phyloP scores from a whole-genome alignment of 1,140 invertebrate species.

The Chrysopa pallens region DNA sequence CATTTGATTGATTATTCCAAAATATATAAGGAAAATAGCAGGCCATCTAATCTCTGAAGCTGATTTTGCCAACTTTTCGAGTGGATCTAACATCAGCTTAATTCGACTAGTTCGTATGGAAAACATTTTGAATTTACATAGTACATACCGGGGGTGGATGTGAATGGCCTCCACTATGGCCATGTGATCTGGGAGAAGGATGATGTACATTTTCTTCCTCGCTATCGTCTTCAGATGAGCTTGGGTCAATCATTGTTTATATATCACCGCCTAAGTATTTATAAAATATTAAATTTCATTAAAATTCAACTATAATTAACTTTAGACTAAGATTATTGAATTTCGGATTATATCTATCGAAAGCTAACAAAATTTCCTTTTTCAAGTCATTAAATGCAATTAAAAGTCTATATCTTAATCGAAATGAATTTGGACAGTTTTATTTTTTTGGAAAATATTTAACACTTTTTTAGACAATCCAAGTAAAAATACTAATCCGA shows the following conservation, averaged over 20 bases:
- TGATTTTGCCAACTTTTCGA: neutral
- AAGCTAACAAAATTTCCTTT: no score
- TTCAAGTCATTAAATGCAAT: no score
- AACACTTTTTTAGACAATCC: no score
- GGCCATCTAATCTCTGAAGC: neutral
- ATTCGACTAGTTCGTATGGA: neutral
- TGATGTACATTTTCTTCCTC: constrained; percentile 51
- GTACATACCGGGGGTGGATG: constrained; percentile 14
- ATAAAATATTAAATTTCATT: no score
- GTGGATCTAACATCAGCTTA: neutral
- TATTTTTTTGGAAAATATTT: no score
- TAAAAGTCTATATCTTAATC: no score
- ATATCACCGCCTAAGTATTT: no score
- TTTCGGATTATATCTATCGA: no score
- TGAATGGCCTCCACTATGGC: constrained; percentile 5
- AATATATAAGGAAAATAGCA: neutral
- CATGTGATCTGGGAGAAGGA: constrained; percentile 25
- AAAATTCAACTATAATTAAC: no score
- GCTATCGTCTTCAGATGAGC: constrained; percentile 73
- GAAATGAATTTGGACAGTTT: no score
- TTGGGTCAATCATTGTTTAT: constrained; percentile 63
- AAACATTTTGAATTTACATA: constrained; percentile 13
- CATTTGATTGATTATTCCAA: neutral
- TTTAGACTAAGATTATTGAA: no score
- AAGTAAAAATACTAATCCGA: no score